Evolutionary conservation across 2,797 vertebrate genomes (phyloP), one percentile per base, ranked within the genome.

Genomic region (Rhynchotus rufescens): DNA sequence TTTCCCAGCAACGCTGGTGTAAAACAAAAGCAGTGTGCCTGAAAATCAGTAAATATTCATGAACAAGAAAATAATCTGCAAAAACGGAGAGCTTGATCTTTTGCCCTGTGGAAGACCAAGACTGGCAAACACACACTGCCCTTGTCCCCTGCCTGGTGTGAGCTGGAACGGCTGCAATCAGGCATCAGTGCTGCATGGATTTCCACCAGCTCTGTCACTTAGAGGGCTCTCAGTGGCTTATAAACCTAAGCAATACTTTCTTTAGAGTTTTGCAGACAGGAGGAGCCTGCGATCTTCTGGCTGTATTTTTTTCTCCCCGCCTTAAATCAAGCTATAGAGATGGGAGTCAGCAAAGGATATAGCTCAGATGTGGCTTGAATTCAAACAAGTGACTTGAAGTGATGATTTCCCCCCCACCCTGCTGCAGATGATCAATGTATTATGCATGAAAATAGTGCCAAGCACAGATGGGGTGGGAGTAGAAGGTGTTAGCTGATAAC

Each of bases 401-500:
- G 94, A 94, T 93, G 95, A 96, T 92, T 94, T 87, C 11, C 65
- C 86, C 90, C 92, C 83, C 61, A 74, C 64, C 61, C 86, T 56
- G 82, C 90, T 94, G 88, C 94, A 95, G 94, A 94, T 95, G 95
- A 96, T 93, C 20, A 19, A 96, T 96, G 90, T 84, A 94, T 96
- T 95, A 96, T 94, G 94, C 90, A 94, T 94, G 86, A 92, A 94
- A 93, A 86, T 92, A 88, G 84, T 15, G 38, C 93, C 84, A 93
- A 89, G 95, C 92, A 91, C 95, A 96, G 93, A 96, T 96, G 96
- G 96, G 90, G 25, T 95, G 94, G 93, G 93, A 96, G 80, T 92
- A 94, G 84, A 96, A 96, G 95, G 95, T 95, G 95, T 88, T 90
- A 96, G 93, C 34, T 95, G 94, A 93, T 92, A 95, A 81, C 87